Percentiles rank a stretch among this genome's conserved stretches.
These are phyloP conservation scores for Halcyon leucocephala DNA, from an alignment of 2,797 vertebrate genomes.

Conservation along the genomic window DNA sequence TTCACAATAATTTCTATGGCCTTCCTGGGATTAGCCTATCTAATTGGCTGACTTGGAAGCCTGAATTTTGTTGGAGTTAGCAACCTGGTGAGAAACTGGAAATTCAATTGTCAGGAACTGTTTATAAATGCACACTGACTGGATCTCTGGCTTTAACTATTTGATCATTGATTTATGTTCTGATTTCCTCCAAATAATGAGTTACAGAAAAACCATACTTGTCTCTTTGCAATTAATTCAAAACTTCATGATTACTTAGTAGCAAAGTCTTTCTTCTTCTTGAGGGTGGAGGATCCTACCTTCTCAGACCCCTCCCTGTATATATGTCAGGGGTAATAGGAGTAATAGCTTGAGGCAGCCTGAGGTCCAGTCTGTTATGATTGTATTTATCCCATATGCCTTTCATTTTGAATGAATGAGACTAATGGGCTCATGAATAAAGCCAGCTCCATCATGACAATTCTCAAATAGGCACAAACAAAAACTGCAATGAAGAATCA, in stretches of 20 bases:
- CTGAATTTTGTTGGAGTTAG: neutral
- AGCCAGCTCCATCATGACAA: neutral
- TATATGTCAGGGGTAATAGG: neutral
- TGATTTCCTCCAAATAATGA: neutral
- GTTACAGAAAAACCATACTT: neutral
- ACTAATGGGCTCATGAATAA: neutral
- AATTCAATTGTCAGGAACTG: neutral
- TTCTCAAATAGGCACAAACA: neutral
- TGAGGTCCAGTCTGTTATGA: neutral
- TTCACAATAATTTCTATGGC: neutral
- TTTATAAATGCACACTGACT: neutral
- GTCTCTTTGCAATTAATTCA: neutral
- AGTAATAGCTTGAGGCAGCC: neutral
- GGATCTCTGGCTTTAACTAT: neutral
- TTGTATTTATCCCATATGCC: neutral
- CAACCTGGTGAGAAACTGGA: neutral
- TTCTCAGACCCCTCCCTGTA: fast-evolving
- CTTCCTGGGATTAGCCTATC: neutral
- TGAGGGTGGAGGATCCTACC: neutral
- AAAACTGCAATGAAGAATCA: neutral
- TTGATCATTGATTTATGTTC: neutral
- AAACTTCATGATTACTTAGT: neutral
- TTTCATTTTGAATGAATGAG: neutral
- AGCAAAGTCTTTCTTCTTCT: neutral
- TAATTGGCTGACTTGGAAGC: neutral